Conservation (phyloP, 1,140 invertebrate genomes). For the Bombus breviceps region DNA sequence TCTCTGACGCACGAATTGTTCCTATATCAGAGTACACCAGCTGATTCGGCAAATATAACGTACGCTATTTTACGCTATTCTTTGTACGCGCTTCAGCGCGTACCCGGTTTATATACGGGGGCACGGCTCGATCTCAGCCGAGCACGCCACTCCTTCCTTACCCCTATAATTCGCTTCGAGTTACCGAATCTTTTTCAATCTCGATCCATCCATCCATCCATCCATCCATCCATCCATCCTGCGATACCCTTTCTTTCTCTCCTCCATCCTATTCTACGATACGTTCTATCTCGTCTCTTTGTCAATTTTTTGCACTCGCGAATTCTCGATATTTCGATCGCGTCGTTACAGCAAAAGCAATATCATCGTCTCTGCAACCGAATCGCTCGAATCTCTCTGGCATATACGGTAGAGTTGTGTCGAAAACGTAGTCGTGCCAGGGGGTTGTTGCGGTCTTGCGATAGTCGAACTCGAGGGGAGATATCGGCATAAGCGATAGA, state of each 20-base stretch:
- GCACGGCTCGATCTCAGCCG: background rate
- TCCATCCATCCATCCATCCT: background rate
- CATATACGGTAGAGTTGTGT: background rate
- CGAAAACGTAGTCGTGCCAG: background rate
- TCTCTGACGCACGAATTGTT: constrained; percentile 46
- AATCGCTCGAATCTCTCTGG: background rate
- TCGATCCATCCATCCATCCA: background rate
- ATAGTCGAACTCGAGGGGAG: constrained; percentile 33
- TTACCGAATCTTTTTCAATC: constrained; percentile 12
- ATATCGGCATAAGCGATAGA: background rate
- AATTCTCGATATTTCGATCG: background rate
- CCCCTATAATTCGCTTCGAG: constrained; percentile 23
- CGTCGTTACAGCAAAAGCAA: background rate
- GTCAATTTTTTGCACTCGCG: background rate
- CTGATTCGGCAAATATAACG: constrained; percentile 36
- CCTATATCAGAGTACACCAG: constrained; percentile 27
- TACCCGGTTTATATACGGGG: constrained; percentile 4
- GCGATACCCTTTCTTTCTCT: background rate
- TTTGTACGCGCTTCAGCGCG: constrained; percentile 20
- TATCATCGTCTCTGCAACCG: background rate
- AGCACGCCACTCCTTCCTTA: background rate
- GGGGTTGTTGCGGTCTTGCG: constrained; percentile 22
- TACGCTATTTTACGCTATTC: constrained; percentile 24
- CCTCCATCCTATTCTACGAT: background rate
- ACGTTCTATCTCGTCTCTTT: background rate